Percentiles rank a stretch among this genome's conserved stretches.
Evolutionary conservation across 2,113 vertebrate species (phyloP).

Genomic region (Choloepus hoffmanni): DNA sequence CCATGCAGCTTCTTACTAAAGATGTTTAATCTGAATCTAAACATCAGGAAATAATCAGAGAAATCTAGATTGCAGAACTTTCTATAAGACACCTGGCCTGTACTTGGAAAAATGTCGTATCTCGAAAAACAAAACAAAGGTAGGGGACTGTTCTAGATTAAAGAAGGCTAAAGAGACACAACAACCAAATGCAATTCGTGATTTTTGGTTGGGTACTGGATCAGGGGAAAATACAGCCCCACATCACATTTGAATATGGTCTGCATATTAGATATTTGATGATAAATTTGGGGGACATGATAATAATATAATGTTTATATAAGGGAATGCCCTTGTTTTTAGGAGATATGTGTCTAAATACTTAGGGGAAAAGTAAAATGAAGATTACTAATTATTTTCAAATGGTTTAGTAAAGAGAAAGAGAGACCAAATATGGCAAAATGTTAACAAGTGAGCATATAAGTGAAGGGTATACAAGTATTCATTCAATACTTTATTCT

Average conservation of each 20-base stretch:
- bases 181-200: background rate
- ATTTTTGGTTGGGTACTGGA: background rate
- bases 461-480: background rate
- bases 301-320: background rate
- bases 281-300: background rate
- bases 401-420: background rate
- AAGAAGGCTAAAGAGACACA: background rate
- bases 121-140: constrained; percentile 12
- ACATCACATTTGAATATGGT: background rate
- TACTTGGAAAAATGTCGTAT: background rate
- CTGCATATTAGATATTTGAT: background rate
- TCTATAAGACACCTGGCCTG: background rate
- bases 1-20: background rate
- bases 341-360: constrained; percentile 9
- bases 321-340: background rate
- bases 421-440: background rate
- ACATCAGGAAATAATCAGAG: background rate
- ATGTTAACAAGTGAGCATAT: background rate
- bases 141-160: background rate
- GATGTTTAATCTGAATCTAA: background rate
- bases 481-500: background rate
- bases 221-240: background rate
- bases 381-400: background rate
- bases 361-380: background rate
- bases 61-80: background rate